Base-by-base conservation (phyloP, 2,797 vertebrate species). In the Luscinia luscinia region DNA sequence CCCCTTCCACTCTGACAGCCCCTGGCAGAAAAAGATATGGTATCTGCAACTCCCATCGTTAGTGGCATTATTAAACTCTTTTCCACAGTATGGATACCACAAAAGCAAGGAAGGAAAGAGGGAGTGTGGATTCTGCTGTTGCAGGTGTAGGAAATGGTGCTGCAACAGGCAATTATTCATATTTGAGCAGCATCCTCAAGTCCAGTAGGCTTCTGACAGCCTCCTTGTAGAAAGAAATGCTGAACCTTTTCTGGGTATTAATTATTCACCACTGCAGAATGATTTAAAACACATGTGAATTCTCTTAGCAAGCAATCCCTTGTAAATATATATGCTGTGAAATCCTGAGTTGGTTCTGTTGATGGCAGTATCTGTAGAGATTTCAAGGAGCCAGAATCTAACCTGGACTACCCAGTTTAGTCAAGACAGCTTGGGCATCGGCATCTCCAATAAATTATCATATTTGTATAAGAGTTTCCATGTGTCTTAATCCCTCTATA, bases 211-310 rank as follows among this genome's bases (percentile, higher is more conserved):
- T 93, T 62, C 49, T 92, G 73, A 63, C 38, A 62, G 66, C n/a
- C 32, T 84, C 34, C n/a, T 49, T 55, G 43, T 57, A 22, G 73
- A 87, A 92, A 80, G 34, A 64, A 92, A 83, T 84, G 57, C 23
- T 38, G 45, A 91, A 84, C 3, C 9, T 87, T 84, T 91, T 69
- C 79, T 91, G 28, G 8, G 2, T 73, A 87, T 93, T 85, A 91
- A 92, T 72, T 85, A 85, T 78, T 94, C 58, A 84, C 51, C 9
- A 64, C 28, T 72, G 51, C 51, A 94, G 76, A 83, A 77, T 38
- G 63, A 62, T 91, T 87, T 93, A 80, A 85, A 89, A 52, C 46
- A 55, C 16, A 9, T 30, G 21, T 15, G 26, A 87, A 62, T 80
- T 92, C 40, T 89, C 58, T 81, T 62, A 80, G 58, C 66, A 75